Conservation (phyloP, 2,888 invertebrate genomes). For the Cephus pygmeus region DNA sequence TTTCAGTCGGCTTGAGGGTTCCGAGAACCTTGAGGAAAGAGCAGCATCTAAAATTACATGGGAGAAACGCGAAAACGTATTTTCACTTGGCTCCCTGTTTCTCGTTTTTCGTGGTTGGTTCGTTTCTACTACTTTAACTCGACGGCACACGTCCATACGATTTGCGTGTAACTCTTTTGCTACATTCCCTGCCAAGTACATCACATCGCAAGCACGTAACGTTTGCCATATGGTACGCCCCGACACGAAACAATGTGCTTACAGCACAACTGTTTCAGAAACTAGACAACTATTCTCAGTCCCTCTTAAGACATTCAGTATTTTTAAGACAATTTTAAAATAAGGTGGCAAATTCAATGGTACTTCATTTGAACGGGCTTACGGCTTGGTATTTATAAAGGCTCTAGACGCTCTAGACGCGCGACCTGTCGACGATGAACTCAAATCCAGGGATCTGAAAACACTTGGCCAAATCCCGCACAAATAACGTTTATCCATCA, state of each 20-base stretch:
- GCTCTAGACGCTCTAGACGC: not conserved
- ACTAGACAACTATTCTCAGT: not conserved
- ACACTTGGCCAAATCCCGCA: slow-evolving; percentile 21
- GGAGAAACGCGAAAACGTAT: not conserved
- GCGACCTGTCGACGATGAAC: not conserved
- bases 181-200: too few species aligned
- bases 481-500: slow-evolving; percentile 30
- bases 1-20: not conserved
- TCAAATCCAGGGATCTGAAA: slow-evolving; percentile 18
- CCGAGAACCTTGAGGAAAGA: not conserved
- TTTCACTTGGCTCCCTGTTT: not conserved
- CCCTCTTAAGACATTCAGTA: not conserved
- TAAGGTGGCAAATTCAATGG: not conserved
- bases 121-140: too few species aligned
- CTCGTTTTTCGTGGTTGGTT: too few species aligned
- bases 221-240: too few species aligned
- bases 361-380: not conserved
- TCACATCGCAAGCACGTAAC: too few species aligned
- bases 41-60: not conserved
- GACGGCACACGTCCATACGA: too few species aligned
- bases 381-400: not conserved
- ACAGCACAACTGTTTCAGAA: not conserved
- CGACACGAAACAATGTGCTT: too few species aligned
- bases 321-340: not conserved
- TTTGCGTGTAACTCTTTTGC: too few species aligned